Percentiles rank a stretch among this genome's conserved stretches.
phyloP scores from a whole-genome alignment of 1,140 invertebrate species.

The Drosophila azteca region DNA sequence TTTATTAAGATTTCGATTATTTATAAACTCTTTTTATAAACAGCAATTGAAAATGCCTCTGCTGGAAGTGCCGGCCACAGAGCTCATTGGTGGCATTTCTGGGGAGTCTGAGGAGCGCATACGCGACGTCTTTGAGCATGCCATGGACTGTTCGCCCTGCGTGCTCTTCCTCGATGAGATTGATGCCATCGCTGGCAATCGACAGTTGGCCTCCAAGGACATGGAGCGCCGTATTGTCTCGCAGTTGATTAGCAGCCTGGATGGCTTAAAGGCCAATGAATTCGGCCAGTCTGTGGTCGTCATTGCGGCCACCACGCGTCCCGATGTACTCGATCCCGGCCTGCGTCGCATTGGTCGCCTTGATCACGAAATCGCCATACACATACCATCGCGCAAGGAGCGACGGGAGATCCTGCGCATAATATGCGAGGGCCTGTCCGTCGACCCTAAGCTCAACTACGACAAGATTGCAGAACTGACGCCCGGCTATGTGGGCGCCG shows the following conservation, averaged over 20 bases:
- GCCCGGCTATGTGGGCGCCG: constrained; percentile 98
- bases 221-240: constrained; percentile 98
- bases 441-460: constrained; percentile 89
- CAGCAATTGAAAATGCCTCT: constrained; percentile 90
- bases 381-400: constrained; percentile 94
- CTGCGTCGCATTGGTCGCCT: constrained; percentile 95
- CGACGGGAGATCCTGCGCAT: constrained; percentile 91
- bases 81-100: constrained; percentile 96
- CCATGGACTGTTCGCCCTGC: constrained; percentile 89
- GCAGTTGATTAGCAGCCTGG: constrained; percentile 94
- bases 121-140: constrained; percentile 94
- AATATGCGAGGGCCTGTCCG: constrained; percentile 87
- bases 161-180: constrained; percentile 98
- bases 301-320: constrained; percentile 97
- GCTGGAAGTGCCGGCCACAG: constrained; percentile 94
- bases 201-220: constrained; percentile 94
- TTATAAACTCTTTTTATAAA: too few relatives aligned
- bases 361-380: constrained; percentile 96
- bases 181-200: constrained; percentile 93
- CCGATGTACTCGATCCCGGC: constrained; percentile 96
- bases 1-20: too few relatives aligned
- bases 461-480: constrained; percentile 91
- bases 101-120: constrained; percentile 98
- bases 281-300: constrained; percentile 91
- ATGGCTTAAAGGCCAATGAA: constrained; percentile 89